phyloP scores from a whole-genome alignment of 37 sponge, comb jelly and placozoan species.

The Cliona cf. orientalis region DNA sequence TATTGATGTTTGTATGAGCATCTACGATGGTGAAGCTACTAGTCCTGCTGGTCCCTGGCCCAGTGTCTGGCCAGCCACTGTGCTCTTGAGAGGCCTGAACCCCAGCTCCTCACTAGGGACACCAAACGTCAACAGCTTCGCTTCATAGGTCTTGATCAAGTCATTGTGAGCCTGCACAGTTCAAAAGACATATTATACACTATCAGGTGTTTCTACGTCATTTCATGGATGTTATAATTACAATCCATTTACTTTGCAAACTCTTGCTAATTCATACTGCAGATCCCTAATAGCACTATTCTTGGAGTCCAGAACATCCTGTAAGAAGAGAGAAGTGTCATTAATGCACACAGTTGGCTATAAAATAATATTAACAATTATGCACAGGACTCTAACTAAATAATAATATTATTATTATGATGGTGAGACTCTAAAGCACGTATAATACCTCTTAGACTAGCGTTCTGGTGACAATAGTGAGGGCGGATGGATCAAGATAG shows the following conservation, averaged over 20 bases:
- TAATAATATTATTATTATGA: too few relatives aligned
- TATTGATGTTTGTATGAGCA: too few relatives aligned
- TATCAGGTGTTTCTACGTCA: too few relatives aligned
- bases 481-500: conserved; percentile 95
- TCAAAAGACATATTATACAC: too few relatives aligned
- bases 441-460: conserved; percentile 97
- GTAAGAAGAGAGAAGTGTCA: too few relatives aligned
- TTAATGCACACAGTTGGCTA: too few relatives aligned
- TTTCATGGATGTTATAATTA: too few relatives aligned
- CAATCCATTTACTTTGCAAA: too few relatives aligned
- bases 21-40: conserved; percentile 70
- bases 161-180: conserved; percentile 99
- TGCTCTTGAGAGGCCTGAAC: conserved; percentile 95
- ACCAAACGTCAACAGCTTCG: conserved; percentile 92
- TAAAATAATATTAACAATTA: too few relatives aligned
- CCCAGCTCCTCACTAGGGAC: conserved; percentile 98
- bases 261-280: conserved; percentile 96
- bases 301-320: conserved; percentile 98
- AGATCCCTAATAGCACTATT: conserved; percentile 97
- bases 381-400: too few relatives aligned
- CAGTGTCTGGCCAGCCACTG: conserved; percentile 91
- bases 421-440: too few relatives aligned
- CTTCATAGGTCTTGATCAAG: conserved; percentile 93
- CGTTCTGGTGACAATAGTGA: conserved; percentile 94
- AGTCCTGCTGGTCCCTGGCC: conserved; percentile 98